Evolutionary conservation across 2,888 invertebrate species (phyloP).

Genomic region (Oxystoma pomonae): DNA sequence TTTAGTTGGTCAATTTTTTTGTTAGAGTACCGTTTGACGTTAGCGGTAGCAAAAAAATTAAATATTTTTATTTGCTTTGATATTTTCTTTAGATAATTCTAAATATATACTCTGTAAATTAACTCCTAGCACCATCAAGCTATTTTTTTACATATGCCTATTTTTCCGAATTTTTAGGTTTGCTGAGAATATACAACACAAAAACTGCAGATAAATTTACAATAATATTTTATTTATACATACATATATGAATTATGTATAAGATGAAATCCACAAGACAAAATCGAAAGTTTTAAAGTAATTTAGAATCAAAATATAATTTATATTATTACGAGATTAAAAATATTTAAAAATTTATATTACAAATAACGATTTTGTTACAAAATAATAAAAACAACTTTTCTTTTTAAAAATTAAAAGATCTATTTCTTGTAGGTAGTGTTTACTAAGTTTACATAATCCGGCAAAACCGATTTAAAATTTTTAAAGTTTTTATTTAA

Average conservation of each 20-base stretch:
- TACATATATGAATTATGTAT: slow-evolving; percentile 46
- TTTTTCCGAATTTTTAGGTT: no score
- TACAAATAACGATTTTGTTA: slow-evolving; percentile 38
- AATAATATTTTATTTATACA: slow-evolving; percentile 50
- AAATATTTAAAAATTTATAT: slow-evolving; percentile 37
- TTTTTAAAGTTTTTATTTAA: neutral
- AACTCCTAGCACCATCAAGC: no score
- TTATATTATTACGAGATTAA: slow-evolving; percentile 36
- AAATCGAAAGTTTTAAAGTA: slow-evolving; percentile 42
- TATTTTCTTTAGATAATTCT: no score
- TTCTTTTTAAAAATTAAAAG: slow-evolving; percentile 27
- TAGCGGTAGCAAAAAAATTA: no score
- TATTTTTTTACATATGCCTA: no score
- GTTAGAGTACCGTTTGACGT: no score
- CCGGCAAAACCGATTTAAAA: neutral
- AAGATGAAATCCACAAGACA: slow-evolving; percentile 51
- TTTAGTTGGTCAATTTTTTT: no score
- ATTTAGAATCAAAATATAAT: slow-evolving; percentile 42
- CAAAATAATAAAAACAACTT: slow-evolving; percentile 36
- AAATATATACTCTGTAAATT: no score
- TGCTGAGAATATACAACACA: no score
- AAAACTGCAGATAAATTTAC: slow-evolving; percentile 40
- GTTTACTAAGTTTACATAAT: neutral
- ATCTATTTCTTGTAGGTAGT: slow-evolving; percentile 24
- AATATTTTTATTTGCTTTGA: no score